phyloP scores from a whole-genome alignment of 2,113 vertebrate species.

The Entomyzon cyanotis region DNA sequence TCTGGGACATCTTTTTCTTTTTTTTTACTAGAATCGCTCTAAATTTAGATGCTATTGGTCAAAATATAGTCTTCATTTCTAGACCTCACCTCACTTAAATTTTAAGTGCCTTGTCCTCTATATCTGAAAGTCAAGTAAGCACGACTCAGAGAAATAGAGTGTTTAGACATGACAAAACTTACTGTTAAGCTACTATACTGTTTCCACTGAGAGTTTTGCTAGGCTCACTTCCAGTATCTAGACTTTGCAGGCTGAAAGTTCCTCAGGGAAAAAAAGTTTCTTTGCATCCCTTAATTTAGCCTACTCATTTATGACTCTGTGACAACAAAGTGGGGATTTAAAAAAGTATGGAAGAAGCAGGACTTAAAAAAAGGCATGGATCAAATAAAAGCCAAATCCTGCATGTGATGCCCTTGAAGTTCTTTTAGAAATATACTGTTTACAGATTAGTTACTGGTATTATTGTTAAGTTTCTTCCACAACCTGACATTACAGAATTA shows the following conservation, averaged over 20 bases:
- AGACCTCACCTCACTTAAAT: neutral
- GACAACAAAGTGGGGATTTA: neutral
- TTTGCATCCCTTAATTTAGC: neutral
- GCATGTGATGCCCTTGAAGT: neutral
- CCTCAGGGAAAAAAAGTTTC: neutral
- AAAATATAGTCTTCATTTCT: neutral
- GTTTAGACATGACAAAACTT: neutral
- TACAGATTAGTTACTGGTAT: neutral
- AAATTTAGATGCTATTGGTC: neutral
- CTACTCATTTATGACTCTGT: neutral
- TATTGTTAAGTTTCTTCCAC: neutral
- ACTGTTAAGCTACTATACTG: neutral
- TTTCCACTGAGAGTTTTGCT: neutral
- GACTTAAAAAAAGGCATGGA: neutral
- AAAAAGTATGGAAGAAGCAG: neutral
- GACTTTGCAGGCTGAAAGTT: neutral
- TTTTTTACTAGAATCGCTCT: neutral
- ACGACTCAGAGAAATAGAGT: neutral
- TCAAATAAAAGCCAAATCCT: neutral
- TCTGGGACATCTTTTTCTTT: neutral
- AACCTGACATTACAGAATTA: neutral
- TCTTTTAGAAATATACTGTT: neutral
- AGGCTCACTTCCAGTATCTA: neutral
- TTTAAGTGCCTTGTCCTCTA: neutral
- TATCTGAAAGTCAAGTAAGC: neutral